phyloP scores from a whole-genome alignment of 2,888 invertebrate genomes.

The Reticulitermes lucifugus region DNA sequence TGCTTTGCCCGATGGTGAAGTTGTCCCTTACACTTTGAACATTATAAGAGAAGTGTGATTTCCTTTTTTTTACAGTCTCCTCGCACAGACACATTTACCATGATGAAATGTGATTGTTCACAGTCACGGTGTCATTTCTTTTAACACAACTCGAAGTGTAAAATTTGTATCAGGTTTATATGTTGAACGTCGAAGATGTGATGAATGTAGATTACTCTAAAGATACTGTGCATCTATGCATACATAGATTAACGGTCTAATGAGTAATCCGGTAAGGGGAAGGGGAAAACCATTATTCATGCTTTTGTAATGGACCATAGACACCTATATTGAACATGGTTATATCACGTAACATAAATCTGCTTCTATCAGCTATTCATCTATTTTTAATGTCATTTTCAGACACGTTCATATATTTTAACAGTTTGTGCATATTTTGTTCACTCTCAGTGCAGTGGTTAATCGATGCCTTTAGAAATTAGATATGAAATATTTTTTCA shows the following conservation, averaged over 20 bases:
- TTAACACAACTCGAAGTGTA: neutral
- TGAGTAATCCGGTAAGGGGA: neutral
- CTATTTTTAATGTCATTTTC: neutral
- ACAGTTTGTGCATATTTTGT: neutral
- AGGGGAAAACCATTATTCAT: neutral
- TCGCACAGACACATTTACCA: no score
- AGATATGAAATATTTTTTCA: neutral
- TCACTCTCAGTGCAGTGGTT: neutral
- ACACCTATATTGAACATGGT: neutral
- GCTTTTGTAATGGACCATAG: neutral
- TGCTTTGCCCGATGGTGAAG: no score
- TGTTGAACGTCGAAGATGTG: neutral
- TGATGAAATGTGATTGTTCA: no score
- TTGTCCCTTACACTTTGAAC: no score
- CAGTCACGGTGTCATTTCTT: neutral
- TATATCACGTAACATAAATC: neutral
- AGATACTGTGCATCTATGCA: neutral
- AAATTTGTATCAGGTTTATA: neutral
- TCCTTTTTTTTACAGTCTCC: no score
- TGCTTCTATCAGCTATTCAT: neutral
- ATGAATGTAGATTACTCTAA: neutral
- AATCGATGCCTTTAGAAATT: neutral
- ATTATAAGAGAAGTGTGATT: no score
- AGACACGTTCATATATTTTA: neutral
- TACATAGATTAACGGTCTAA: neutral